phyloP scores from a whole-genome alignment of 2,797 vertebrate genomes.

The Sebastes matsubarae region DNA sequence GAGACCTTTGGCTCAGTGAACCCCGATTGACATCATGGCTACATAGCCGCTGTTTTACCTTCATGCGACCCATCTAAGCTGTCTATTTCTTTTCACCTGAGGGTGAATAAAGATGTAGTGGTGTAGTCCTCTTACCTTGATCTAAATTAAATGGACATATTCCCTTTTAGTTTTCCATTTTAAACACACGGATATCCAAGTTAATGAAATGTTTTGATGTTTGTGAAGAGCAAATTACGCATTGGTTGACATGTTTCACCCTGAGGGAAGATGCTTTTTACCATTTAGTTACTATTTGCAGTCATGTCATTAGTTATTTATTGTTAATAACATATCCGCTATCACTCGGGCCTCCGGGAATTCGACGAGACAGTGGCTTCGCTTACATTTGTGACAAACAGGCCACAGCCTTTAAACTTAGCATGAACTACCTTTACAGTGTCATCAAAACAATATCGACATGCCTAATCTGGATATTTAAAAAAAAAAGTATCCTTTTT shows the following conservation, averaged over 20 bases:
- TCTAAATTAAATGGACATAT: constrained; percentile 66
- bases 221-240: constrained; percentile 50
- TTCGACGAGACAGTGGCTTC: constrained; percentile 24
- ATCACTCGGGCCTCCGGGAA: constrained; percentile 33
- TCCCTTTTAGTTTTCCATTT: constrained; percentile 44
- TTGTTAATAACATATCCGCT: constrained; percentile 37
- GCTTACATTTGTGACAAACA: constrained; percentile 21
- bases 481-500: not conserved
- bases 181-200: constrained; percentile 51
- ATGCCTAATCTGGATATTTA: not conserved
- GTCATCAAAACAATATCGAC: constrained; percentile 26
- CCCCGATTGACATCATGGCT: constrained; percentile 47
- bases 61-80: constrained; percentile 20
- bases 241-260: constrained; percentile 64
- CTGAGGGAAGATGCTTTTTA: constrained; percentile 61
- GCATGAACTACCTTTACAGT: constrained; percentile 25
- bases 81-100: constrained; percentile 59
- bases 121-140: constrained; percentile 54
- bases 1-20: constrained; percentile 59
- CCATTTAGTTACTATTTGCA: constrained; percentile 54
- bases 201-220: constrained; percentile 75
- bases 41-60: constrained; percentile 50
- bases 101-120: constrained; percentile 54
- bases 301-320: constrained; percentile 60
- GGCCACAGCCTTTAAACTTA: constrained; percentile 46